A percentile compares a stretch with the other conserved stretches of the same genome.
These are phyloP conservation scores for Pristionchus japonicus DNA, from an alignment of 2,888 invertebrate genomes.

Conservation along the genomic window DNA sequence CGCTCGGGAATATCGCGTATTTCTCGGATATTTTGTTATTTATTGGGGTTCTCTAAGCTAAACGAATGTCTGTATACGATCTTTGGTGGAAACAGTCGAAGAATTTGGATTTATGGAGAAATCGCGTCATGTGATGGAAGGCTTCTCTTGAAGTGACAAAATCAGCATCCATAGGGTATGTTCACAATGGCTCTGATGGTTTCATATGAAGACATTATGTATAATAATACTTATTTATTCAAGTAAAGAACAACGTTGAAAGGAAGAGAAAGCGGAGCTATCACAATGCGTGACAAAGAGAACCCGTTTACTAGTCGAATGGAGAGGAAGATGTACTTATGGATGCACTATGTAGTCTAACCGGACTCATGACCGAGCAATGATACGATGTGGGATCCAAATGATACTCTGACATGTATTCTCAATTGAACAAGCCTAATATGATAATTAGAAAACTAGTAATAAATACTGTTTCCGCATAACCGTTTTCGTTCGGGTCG, in stretches of 20 bases:
- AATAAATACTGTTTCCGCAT: conserved; percentile 11
- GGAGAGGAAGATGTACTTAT: background rate
- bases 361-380: background rate
- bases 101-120: too few species aligned
- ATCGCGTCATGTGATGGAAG: too few species aligned
- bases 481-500: background rate
- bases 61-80: too few species aligned
- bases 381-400: background rate
- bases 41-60: too few species aligned
- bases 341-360: background rate
- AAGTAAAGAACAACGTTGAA: background rate
- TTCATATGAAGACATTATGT: too few species aligned
- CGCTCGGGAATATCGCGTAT: too few species aligned
- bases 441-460: background rate
- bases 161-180: too few species aligned
- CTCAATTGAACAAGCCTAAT: conserved; percentile 16
- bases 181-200: too few species aligned
- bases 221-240: background rate
- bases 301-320: conserved; percentile 1
- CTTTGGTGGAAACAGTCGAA: too few species aligned
- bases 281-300: background rate
- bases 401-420: conserved; percentile 3
- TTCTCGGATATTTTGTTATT: too few species aligned
- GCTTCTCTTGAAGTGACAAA: too few species aligned
- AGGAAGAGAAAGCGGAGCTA: background rate